Conservation (phyloP, 2,113 vertebrate genomes). For the Aptenodytes forsteri region DNA sequence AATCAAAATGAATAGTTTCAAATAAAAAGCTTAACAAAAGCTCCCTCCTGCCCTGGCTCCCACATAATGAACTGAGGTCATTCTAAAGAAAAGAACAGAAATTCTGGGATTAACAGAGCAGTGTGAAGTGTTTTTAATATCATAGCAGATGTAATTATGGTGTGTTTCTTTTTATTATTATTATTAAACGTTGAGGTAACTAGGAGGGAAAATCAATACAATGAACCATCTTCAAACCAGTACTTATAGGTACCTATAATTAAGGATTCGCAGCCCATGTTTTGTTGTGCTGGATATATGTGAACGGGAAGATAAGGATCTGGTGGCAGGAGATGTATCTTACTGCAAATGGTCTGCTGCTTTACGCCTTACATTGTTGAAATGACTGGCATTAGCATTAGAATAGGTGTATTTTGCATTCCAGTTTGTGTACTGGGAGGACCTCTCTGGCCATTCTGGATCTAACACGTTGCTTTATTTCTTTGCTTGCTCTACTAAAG, state of each 20-base stretch:
- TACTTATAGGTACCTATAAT: background rate
- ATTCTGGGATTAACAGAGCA: background rate
- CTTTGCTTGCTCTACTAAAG: background rate
- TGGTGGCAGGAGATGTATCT: background rate
- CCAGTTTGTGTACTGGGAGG: background rate
- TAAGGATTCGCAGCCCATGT: background rate
- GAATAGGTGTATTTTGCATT: background rate
- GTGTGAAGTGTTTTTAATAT: background rate
- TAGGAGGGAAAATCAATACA: background rate
- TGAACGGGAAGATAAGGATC: background rate
- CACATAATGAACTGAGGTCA: background rate
- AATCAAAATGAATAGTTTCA: background rate
- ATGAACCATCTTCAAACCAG: background rate
- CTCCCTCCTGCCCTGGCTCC: background rate
- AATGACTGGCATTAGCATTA: background rate
- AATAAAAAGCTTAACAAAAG: constrained; percentile 13
- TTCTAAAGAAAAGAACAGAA: background rate
- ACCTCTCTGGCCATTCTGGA: background rate
- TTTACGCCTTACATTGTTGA: background rate
- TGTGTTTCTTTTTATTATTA: background rate
- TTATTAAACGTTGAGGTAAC: background rate
- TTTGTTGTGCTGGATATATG: background rate
- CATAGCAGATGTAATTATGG: background rate
- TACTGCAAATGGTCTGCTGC: background rate
- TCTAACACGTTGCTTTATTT: background rate